Base-by-base conservation (phyloP, 1,140 invertebrate genomes). In the Drosophila bocqueti region DNA sequence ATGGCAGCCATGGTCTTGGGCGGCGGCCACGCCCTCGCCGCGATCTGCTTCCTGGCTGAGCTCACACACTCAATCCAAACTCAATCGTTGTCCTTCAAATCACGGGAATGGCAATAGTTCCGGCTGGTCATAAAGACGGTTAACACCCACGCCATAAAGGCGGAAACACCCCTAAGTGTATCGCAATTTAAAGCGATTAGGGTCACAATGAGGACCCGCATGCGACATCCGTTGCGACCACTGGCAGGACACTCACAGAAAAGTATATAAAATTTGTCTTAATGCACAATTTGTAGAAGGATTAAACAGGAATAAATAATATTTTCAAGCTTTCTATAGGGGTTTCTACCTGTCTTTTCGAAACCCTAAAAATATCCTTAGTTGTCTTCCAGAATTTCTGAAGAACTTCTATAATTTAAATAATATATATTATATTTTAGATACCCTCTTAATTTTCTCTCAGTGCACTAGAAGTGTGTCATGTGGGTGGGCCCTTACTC, bases 141-240 rank as follows among this genome's bases (percentile, higher is more conserved):
- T 74, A 80, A 87, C 83, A 85, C 83, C 83, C 83, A 87, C 65
- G 71, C 83, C 79, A 81, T 83, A 63, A 81, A 80, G 66, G 62
- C 61, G 64, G 63, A 68, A 74, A 74, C 66, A 81, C 81, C 80
- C 80, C 38, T 81, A 85, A 85, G 52, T 79, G 76, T 82, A 76
- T 69, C 79, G 74, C 74, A 81, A 57, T 81, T 83, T 83, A 81
- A 87, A 83, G 80, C 80, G 84, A 87, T 87, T 89, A 87, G 81
- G 84, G 84, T 84, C 84, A 84, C 78, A 86, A 86, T 31, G 65
- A 55, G 67, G 54, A 73, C 74, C 74, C 74, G 75, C 65, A 78
- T 78, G 65, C 76, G 59, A 73, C 67, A 73, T 73, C 71, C 71
- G 67, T 26, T n/a, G 49, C 49, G 47, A 24, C 16, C 16, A 29